These are phyloP conservation scores for Eristalinus sepulchralis DNA, from an alignment of 2,888 invertebrate genomes.

Conservation along the genomic window DNA sequence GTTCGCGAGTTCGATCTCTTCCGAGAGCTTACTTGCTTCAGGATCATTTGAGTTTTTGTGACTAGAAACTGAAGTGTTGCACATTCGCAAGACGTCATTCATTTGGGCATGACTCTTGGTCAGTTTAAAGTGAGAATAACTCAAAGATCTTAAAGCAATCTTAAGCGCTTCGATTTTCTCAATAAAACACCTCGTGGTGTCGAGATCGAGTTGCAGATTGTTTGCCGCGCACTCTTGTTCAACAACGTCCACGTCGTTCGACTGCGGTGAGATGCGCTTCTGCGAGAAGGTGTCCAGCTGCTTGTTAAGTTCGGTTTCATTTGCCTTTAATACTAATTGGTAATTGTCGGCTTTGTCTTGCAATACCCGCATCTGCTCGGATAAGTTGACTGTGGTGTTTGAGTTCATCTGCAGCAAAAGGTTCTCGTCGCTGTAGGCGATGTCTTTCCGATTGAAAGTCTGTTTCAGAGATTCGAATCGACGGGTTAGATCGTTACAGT, in stretches of 20 bases:
- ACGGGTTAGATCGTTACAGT: slow-evolving; percentile 73
- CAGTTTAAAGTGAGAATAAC: slow-evolving; percentile 31
- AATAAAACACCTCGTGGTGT: slow-evolving; percentile 14
- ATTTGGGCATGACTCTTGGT: slow-evolving; percentile 19
- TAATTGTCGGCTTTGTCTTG: slow-evolving; percentile 73
- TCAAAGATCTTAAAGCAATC: slow-evolving; percentile 8
- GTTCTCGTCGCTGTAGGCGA: not conserved
- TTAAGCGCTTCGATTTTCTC: slow-evolving; percentile 32
- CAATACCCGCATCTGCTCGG: slow-evolving; percentile 72
- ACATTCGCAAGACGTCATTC: not conserved
- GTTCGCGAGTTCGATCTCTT: not conserved
- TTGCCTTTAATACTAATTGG: slow-evolving; percentile 71
- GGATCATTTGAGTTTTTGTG: slow-evolving; percentile 21
- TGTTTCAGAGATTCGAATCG: slow-evolving; percentile 73
- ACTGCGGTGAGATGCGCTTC: slow-evolving; percentile 42
- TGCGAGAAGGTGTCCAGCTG: slow-evolving; percentile 65
- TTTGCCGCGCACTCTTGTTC: not conserved
- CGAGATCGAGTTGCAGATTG: slow-evolving; percentile 9
- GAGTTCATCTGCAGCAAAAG: not conserved
- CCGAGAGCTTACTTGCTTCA: not conserved
- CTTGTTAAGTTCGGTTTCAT: slow-evolving; percentile 70
- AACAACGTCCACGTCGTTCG: not conserved
- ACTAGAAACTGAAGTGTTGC: not conserved
- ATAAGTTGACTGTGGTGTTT: slow-evolving; percentile 65
- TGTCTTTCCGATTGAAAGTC: slow-evolving; percentile 40